These are phyloP conservation scores for Entelurus aequoreus DNA, from an alignment of 2,113 vertebrate genomes.

Conservation along the genomic window DNA sequence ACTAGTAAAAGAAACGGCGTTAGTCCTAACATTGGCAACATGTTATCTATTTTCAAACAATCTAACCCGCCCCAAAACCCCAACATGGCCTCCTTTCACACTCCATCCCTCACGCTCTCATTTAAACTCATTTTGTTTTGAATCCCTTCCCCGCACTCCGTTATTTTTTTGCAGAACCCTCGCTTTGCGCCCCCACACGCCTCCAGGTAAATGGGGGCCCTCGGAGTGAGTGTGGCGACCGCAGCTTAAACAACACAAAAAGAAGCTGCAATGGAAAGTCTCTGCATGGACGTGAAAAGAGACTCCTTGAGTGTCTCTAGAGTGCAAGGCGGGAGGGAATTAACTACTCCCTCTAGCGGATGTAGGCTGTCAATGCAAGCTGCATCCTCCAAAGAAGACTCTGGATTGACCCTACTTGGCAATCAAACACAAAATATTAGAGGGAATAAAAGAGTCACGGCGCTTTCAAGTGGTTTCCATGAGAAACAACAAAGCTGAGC, in stretches of 20 bases:
- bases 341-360: slow-evolving; percentile 51
- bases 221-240: slow-evolving; percentile 23
- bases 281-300: neutral
- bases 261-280: neutral
- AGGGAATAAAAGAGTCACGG: too few relatives aligned
- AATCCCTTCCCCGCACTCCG: slow-evolving; percentile 17
- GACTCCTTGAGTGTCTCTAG: neutral
- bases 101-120: slow-evolving; percentile 8
- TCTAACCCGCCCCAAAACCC: neutral
- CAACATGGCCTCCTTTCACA: slow-evolving; percentile 16
- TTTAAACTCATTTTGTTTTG: slow-evolving; percentile 16
- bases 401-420: neutral
- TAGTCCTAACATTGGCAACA: neutral
- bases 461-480: slow-evolving; percentile 5
- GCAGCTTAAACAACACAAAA: slow-evolving; percentile 17
- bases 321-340: too few relatives aligned
- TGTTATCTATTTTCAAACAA: slow-evolving; percentile 33
- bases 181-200: slow-evolving; percentile 30
- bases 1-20: neutral
- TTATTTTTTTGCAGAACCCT: slow-evolving; percentile 20
- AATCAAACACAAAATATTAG: neutral
- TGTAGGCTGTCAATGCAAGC: slow-evolving; percentile 27
- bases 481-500: slow-evolving; percentile 29
- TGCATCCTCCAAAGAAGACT: neutral
- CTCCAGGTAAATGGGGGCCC: slow-evolving; percentile 50